Evolutionary conservation across 2,888 invertebrate genomes (phyloP), one percentile per base, ranked within the genome.

Genomic region (Cosmopolites sordidus): DNA sequence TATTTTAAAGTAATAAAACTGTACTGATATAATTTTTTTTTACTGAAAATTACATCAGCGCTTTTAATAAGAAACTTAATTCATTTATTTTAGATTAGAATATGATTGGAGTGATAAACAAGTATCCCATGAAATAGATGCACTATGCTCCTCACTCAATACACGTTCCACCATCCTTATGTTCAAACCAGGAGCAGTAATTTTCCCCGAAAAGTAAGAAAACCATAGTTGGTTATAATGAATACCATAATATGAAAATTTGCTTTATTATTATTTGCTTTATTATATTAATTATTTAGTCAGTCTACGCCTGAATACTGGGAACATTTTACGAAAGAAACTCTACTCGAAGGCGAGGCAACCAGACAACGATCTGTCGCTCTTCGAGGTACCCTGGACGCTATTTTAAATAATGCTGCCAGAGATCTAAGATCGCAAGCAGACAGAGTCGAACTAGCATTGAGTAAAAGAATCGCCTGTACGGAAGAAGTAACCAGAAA

Each of bases 51-150:
- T n/a, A n/a, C n/a, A n/a, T n/a, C n/a, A n/a, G n/a, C n/a, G n/a
- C n/a, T n/a, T n/a, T n/a, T n/a, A n/a, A n/a, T n/a, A n/a, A n/a
- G 4, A 22, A 22, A 22, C 40, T 14, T 40, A 33, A 33, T n/a
- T n/a, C n/a, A n/a, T n/a, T n/a, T n/a, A n/a, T 54, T 54, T 29
- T 38, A 51, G 85, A 39, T 77, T 94, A 53, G 94, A 95, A 74
- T 86, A 83, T 66, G 93, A 94, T 70, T 94, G 92, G 92, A 92
- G 92, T 64, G 92, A 94, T 68, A 95, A 95, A 75, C 80, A 81
- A 52, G 83, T 89, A 68, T 83, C 92, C 0, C 85, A 88, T 65
- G 82, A 86, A 60, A 83, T 89, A 2, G 93, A 93, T 64, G 73
- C 85, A 0, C 73, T 74, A 0, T 87, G 87, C 69, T 76, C 85